A percentile compares a stretch with the other conserved stretches of the same genome.
Evolutionary conservation across 2,888 invertebrate species (phyloP).

Genomic region (Trypoxylon attenuatum): DNA sequence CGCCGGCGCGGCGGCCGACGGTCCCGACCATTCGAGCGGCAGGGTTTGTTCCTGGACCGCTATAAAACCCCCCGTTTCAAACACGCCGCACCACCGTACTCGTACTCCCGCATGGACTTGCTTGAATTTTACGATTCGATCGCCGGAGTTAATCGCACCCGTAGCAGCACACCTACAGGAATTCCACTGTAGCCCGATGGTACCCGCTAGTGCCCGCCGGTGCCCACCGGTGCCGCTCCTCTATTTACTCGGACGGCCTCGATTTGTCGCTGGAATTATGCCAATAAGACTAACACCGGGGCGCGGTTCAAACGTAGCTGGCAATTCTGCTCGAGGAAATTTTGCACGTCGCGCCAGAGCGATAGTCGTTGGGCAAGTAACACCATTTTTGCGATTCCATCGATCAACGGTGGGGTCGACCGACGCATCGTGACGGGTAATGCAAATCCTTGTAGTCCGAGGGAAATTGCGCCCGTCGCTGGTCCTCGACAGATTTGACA

Average conservation of each 20-base stretch:
- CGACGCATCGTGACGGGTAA: constrained; percentile 25
- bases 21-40: constrained; percentile 61
- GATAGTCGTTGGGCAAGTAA: no score
- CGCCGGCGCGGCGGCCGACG: constrained; percentile 64
- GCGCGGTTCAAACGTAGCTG: not conserved
- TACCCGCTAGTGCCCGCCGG: no score
- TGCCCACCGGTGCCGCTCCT: not conserved
- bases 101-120: constrained; percentile 42
- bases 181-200: no score
- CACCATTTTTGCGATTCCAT: no score
- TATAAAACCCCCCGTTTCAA: constrained; percentile 67
- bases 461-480: constrained; percentile 27
- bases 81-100: constrained; percentile 39
- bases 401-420: no score
- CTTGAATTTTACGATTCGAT: constrained; percentile 70
- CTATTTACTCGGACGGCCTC: not conserved
- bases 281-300: not conserved
- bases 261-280: not conserved
- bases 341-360: no score
- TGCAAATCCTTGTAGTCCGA: constrained; percentile 30
- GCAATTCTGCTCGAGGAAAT: not conserved
- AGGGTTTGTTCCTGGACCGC: constrained; percentile 64
- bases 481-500: constrained; percentile 60
- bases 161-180: no score
- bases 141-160: constrained; percentile 64